Percentiles rank a stretch among this genome's conserved stretches.
phyloP scores from a whole-genome alignment of 1,140 invertebrate genomes.

The Drosophila persimilis region DNA sequence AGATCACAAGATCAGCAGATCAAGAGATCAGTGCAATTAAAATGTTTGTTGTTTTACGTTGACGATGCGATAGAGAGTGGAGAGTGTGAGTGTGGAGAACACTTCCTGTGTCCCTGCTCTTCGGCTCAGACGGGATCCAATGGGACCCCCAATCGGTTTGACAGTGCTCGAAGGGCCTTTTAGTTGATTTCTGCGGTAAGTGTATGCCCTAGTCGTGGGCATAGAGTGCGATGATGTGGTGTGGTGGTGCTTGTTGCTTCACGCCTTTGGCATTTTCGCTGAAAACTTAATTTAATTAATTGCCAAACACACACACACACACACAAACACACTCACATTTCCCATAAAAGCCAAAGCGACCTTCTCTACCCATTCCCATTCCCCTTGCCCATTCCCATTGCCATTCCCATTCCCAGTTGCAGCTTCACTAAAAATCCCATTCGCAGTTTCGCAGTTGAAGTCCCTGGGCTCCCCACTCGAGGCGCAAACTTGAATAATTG shows the following conservation, averaged over 20 bases:
- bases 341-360: constrained; percentile 50
- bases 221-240: too few relatives aligned
- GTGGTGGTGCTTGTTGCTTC: constrained; percentile 47
- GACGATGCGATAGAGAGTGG: constrained; percentile 42
- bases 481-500: constrained; percentile 80
- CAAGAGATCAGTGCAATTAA: constrained; percentile 72
- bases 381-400: constrained; percentile 12
- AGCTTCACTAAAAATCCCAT: too few relatives aligned
- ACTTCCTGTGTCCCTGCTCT: constrained; percentile 62
- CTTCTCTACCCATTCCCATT: constrained; percentile 10
- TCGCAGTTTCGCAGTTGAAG: too few relatives aligned
- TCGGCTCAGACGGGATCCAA: not conserved
- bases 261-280: constrained; percentile 77
- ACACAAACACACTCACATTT: constrained; percentile 41
- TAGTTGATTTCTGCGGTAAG: not conserved
- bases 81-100: constrained; percentile 7
- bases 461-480: constrained; percentile 38
- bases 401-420: not conserved
- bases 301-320: constrained; percentile 66
- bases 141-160: too few relatives aligned
- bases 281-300: constrained; percentile 81
- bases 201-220: constrained; percentile 11
- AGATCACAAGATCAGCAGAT: constrained; percentile 47
- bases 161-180: not conserved
- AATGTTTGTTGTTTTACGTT: constrained; percentile 75